Conservation (phyloP, 2,888 invertebrate species). For the Clostera curtula region DNA sequence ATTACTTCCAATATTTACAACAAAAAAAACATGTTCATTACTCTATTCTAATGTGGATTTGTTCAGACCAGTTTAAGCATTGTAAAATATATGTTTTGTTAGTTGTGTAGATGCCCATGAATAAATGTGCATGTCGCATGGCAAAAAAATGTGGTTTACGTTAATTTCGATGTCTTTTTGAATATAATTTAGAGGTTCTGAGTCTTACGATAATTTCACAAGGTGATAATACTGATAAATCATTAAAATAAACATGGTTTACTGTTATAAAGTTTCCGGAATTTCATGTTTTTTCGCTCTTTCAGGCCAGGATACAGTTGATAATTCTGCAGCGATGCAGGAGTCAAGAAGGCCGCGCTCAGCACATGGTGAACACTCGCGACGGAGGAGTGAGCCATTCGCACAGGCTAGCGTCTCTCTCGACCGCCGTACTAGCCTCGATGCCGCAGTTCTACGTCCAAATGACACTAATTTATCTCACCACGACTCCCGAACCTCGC, state of each 20-base stretch:
- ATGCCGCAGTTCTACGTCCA: conserved; percentile 56
- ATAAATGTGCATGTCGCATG: no score
- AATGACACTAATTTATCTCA: conserved; percentile 47
- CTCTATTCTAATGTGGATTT: no score
- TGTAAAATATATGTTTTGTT: no score
- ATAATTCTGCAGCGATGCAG: conserved; percentile 61
- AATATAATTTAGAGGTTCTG: conserved; percentile 37
- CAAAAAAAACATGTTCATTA: no score
- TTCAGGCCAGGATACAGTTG: conserved; percentile 75
- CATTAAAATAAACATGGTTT: conserved; percentile 1
- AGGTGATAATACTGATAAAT: background rate
- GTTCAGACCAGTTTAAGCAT: no score
- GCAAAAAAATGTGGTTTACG: conserved; percentile 26
- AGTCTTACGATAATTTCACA: conserved; percentile 28
- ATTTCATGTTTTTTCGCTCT: conserved; percentile 11
- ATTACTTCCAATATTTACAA: no score
- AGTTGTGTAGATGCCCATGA: no score
- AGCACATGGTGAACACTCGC: conserved; percentile 61
- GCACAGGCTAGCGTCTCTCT: conserved; percentile 48
- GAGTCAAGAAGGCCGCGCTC: conserved; percentile 57
- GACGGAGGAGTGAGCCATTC: conserved; percentile 59
- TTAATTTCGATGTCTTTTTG: conserved; percentile 12
- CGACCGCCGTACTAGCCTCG: conserved; percentile 78
- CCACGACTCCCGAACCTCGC: conserved; percentile 61
- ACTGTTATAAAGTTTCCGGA: background rate